Percentiles rank a stretch among this genome's conserved stretches.
Conservation (phyloP, 2,888 invertebrate genomes). For the Syritta pipiens region DNA sequence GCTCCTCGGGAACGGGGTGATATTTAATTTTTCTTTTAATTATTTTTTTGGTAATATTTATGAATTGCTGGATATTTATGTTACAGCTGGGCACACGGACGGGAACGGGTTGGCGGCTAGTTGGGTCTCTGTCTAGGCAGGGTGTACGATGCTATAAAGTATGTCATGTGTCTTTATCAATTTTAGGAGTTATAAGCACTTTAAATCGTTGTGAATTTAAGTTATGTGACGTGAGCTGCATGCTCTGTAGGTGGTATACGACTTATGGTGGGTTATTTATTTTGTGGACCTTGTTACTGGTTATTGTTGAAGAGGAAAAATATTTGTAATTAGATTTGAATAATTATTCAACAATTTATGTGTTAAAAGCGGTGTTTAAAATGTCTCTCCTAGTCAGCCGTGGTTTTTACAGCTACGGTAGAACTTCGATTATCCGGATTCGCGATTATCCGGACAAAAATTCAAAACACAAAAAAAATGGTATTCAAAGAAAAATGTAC, state of each 20-base stretch:
- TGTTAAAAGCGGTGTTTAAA: no score
- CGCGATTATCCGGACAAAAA: no score
- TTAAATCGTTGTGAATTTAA: conserved; percentile 34
- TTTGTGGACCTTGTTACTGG: conserved; percentile 6
- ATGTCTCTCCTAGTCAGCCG: no score
- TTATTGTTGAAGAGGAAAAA: no score
- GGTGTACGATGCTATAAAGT: conserved; percentile 25
- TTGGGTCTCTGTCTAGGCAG: background rate
- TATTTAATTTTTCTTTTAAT: conserved; percentile 69
- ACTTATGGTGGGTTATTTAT: background rate
- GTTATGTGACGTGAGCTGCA: conserved; percentile 41
- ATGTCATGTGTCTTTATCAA: conserved; percentile 31
- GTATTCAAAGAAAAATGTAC: no score
- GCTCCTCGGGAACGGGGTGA: conserved; percentile 38
- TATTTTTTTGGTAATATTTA: conserved; percentile 65
- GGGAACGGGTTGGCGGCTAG: conserved; percentile 17
- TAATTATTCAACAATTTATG: background rate
- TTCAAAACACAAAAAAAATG: no score
- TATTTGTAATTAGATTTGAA: no score
- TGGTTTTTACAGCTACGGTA: no score
- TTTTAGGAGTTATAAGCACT: conserved; percentile 19
- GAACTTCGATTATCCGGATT: no score
- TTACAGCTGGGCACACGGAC: background rate
- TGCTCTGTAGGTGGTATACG: conserved; percentile 41
- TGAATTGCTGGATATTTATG: conserved; percentile 67